A percentile compares a stretch with the other conserved stretches of the same genome.
Evolutionary conservation across 2,888 invertebrate genomes (phyloP).

Genomic region (Andrena trimmerana): DNA sequence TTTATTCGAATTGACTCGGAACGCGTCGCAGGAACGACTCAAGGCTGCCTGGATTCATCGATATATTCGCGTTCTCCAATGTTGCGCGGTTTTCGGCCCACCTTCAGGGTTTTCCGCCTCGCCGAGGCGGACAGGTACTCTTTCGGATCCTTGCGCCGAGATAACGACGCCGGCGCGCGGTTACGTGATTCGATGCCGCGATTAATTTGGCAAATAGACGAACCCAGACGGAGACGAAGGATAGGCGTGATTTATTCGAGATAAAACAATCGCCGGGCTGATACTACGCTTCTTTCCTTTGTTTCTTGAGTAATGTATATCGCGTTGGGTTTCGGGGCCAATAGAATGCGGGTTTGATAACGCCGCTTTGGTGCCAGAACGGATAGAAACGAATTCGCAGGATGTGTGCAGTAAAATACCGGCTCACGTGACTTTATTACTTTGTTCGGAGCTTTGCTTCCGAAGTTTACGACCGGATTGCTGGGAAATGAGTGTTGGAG

Average conservation of each 20-base stretch:
- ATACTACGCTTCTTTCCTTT: neutral
- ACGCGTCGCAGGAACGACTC: conserved; percentile 31
- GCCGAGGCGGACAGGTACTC: neutral
- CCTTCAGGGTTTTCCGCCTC: neutral
- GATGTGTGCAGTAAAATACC: neutral
- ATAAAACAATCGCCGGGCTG: conserved; percentile 12
- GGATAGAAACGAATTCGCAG: neutral
- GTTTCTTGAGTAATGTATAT: neutral
- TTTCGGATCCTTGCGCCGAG: neutral
- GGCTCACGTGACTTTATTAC: neutral
- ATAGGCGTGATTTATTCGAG: conserved; percentile 1
- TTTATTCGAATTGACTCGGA: conserved; percentile 49
- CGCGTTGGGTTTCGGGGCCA: neutral
- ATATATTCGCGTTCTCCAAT: conserved; percentile 5
- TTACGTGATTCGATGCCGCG: neutral
- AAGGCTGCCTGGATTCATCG: conserved; percentile 47
- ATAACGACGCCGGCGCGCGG: conserved; percentile 2
- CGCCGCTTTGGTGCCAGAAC: neutral
- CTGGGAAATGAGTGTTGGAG: too few relatives aligned
- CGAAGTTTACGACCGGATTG: too few relatives aligned
- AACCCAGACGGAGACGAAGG: neutral
- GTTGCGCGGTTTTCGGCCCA: conserved; percentile 23
- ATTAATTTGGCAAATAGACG: conserved; percentile 23
- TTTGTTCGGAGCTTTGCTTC: neutral
- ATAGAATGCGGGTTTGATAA: conserved; percentile 17